Evolutionary conservation across 2,113 vertebrate genomes (phyloP).

Genomic region (Chiloscyllium plagiosum): DNA sequence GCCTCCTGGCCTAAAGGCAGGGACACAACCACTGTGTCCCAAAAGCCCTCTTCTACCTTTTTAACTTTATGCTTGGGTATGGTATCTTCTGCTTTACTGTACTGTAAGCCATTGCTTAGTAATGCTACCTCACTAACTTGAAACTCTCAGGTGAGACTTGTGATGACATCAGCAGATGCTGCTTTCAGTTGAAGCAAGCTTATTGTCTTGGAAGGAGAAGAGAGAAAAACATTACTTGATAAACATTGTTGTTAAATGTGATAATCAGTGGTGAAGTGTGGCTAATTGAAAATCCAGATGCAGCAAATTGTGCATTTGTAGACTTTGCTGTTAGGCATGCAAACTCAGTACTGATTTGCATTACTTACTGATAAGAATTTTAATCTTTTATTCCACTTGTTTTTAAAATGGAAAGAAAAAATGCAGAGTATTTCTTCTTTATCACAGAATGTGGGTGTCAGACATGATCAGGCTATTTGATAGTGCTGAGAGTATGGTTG

Average conservation of each 20-base stretch:
- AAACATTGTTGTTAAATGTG: background rate
- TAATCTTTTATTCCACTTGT: background rate
- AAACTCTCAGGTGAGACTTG: background rate
- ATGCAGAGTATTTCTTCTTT: background rate
- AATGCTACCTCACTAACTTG: background rate
- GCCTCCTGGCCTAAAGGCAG: too few relatives aligned
- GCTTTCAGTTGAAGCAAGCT: background rate
- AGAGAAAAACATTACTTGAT: background rate
- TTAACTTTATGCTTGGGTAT: background rate
- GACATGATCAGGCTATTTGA: too few relatives aligned
- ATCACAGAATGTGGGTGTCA: too few relatives aligned
- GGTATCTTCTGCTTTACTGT: background rate
- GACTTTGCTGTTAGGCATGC: background rate
- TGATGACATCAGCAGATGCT: background rate
- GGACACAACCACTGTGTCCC: too few relatives aligned
- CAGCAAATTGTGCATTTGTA: background rate
- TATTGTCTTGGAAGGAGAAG: background rate
- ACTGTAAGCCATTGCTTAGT: background rate
- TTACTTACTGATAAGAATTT: background rate
- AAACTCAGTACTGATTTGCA: background rate
- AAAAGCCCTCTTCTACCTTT: too few relatives aligned
- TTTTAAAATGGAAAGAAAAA: background rate
- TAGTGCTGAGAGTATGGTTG: too few relatives aligned
- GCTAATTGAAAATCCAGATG: background rate
- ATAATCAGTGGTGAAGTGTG: background rate